Conservation (phyloP, 2,113 vertebrate genomes). For the Potamarius usumacintae region DNA sequence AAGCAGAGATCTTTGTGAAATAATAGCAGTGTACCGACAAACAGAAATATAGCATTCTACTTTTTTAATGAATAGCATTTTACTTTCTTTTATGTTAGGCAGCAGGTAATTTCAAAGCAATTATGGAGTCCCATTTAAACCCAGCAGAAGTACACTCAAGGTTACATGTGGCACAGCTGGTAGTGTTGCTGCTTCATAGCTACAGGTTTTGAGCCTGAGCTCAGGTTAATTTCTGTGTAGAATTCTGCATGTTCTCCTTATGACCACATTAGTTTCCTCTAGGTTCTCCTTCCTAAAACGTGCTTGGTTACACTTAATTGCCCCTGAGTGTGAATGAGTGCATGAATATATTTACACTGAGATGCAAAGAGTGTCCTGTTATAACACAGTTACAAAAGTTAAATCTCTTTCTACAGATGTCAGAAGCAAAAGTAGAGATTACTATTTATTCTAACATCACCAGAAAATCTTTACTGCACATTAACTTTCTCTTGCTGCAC, state of each 20-base stretch:
- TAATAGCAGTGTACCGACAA: not conserved
- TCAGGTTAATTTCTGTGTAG: not conserved
- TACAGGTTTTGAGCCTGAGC: not conserved
- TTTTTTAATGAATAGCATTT: conserved; percentile 30
- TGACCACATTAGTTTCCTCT: not conserved
- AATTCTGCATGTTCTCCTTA: not conserved
- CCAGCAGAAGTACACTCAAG: not conserved
- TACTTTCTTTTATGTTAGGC: conserved; percentile 31
- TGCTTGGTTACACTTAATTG: not conserved
- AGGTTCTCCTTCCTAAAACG: not conserved
- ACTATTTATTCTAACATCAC: not conserved
- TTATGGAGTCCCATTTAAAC: conserved; percentile 42
- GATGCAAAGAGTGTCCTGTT: not conserved
- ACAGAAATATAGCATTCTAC: not conserved
- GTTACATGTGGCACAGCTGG: conserved; percentile 11
- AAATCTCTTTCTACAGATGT: not conserved
- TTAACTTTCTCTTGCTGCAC: not conserved
- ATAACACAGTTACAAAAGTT: not conserved
- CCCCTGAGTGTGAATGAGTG: not conserved
- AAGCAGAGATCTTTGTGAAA: conserved; percentile 22
- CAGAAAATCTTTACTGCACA: not conserved
- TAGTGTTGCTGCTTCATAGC: not conserved
- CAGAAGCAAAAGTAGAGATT: not conserved
- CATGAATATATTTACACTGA: not conserved
- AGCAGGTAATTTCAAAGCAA: conserved; percentile 39